Percentiles rank a stretch among this genome's conserved stretches.
phyloP scores from a whole-genome alignment of 2,888 invertebrate species.

The Strigamia maritima region DNA sequence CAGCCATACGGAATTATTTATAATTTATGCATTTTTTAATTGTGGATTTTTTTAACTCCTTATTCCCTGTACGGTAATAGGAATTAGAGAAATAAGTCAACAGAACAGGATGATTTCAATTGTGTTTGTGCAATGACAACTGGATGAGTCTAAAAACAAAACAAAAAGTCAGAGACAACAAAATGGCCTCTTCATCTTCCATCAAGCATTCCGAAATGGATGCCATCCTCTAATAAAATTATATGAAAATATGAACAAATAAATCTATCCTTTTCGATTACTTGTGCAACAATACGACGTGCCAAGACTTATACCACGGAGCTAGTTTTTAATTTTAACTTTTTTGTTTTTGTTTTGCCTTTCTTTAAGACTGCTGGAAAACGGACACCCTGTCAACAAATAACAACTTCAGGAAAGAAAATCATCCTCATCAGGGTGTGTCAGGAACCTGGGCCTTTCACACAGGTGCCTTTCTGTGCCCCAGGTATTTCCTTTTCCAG shows the following conservation, averaged over 20 bases:
- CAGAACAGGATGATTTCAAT: background rate
- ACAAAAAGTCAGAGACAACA: conserved; percentile 9
- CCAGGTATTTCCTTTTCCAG: conserved; percentile 20
- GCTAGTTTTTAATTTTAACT: conserved; percentile 2
- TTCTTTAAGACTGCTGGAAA: conserved; percentile 18
- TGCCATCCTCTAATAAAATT: conserved; percentile 17
- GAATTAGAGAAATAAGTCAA: background rate
- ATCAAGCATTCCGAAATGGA: conserved; percentile 27
- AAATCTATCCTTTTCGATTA: conserved; percentile 24
- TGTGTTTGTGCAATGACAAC: conserved; percentile 30
- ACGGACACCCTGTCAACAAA: conserved; percentile 14
- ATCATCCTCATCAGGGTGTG: conserved; percentile 31
- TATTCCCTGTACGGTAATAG: background rate
- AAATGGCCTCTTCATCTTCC: conserved; percentile 31
- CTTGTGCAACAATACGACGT: conserved; percentile 29
- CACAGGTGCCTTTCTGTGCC: conserved; percentile 32
- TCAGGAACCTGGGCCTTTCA: conserved; percentile 21
- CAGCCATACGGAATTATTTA: background rate
- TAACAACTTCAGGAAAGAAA: conserved; percentile 13
- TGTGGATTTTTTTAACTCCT: background rate
- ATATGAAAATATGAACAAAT: conserved; percentile 25
- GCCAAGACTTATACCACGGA: conserved; percentile 32
- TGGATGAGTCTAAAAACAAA: conserved; percentile 14
- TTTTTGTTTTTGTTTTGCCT: conserved; percentile 5
- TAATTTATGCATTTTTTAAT: background rate